Evolutionary conservation across 2,888 invertebrate species (phyloP).

Genomic region (Lymantria monacha): DNA sequence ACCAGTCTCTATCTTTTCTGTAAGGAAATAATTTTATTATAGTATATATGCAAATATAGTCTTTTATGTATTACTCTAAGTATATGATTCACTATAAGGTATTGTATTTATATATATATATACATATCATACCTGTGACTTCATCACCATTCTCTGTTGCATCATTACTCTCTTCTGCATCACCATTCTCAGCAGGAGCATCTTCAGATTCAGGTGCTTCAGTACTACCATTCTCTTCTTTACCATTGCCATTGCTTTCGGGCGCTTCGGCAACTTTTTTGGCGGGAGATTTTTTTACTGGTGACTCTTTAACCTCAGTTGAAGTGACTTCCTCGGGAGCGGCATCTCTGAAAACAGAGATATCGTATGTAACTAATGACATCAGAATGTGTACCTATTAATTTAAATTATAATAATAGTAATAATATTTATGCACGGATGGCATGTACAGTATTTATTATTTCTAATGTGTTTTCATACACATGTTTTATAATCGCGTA

Average conservation of each 20-base stretch:
- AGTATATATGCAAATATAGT: background rate
- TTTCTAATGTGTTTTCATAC: background rate
- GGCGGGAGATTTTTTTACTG: constrained; percentile 76
- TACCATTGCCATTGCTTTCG: constrained; percentile 69
- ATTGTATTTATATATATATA: too few relatives aligned
- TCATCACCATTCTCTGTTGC: constrained; percentile 75
- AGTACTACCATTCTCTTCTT: constrained; percentile 69
- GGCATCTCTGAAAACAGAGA: constrained; percentile 62
- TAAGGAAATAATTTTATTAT: constrained; percentile 32
- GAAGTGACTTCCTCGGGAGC: constrained; percentile 76
- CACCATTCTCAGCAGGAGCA: constrained; percentile 66
- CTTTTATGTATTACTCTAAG: background rate
- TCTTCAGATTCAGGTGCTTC: constrained; percentile 64
- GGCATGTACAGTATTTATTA: background rate
- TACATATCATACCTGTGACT: constrained; percentile 53
- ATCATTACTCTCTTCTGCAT: constrained; percentile 73
- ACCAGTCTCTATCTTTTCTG: constrained; percentile 77
- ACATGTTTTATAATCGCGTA: background rate
- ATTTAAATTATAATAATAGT: too few relatives aligned
- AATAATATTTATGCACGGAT: too few relatives aligned
- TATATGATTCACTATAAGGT: background rate
- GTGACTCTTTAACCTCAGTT: constrained; percentile 73
- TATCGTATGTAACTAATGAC: constrained; percentile 1
- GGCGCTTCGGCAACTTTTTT: constrained; percentile 71
- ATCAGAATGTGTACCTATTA: too few relatives aligned